These are phyloP conservation scores for Leuciscus waleckii DNA, from an alignment of 2,797 vertebrate species.

Conservation along the genomic window DNA sequence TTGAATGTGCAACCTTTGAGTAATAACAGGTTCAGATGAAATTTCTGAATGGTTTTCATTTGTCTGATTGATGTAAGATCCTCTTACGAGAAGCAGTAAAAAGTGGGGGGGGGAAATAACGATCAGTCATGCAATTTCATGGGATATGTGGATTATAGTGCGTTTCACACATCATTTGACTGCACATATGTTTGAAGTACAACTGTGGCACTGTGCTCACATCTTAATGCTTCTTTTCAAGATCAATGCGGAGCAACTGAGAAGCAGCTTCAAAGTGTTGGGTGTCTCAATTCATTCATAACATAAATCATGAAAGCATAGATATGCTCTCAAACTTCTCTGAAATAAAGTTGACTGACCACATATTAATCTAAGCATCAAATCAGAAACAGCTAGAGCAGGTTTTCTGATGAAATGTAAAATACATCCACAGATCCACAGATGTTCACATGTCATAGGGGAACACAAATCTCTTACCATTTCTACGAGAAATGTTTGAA, in stretches of 20 bases:
- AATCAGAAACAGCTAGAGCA: neutral
- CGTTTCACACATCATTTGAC: slow-evolving; percentile 20
- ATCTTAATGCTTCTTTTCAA: slow-evolving; percentile 14
- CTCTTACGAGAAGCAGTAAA: neutral
- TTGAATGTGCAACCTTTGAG: neutral
- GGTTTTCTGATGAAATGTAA: slow-evolving; percentile 7
- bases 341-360: neutral
- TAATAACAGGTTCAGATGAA: neutral
- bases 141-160: neutral
- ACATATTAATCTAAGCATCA: neutral
- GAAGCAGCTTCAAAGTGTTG: slow-evolving; percentile 11
- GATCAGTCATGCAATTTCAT: neutral
- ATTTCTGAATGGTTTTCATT: neutral
- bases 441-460: neutral
- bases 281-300: slow-evolving; percentile 5
- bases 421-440: neutral
- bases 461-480: neutral
- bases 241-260: slow-evolving; percentile 16
- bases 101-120: neutral
- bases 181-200: slow-evolving; percentile 10
- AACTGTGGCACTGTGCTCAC: neutral
- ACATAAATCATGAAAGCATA: neutral
- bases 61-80: neutral
- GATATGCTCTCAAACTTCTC: neutral
- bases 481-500: neutral